phyloP scores from a whole-genome alignment of 1,140 invertebrate genomes.

The Philotrypesis tridentata region DNA sequence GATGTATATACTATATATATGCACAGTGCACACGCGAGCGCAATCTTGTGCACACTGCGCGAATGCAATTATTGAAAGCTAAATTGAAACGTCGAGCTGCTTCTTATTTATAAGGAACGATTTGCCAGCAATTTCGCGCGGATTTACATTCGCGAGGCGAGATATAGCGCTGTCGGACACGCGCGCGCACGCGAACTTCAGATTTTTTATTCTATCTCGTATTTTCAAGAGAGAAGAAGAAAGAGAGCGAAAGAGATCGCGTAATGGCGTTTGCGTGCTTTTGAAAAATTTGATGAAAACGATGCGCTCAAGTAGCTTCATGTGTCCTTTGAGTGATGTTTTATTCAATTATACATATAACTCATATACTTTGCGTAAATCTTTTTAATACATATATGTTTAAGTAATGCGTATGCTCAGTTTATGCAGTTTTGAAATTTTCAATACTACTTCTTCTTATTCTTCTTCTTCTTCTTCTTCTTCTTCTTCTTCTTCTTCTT shows the following conservation, averaged over 20 bases:
- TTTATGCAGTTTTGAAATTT: too few species aligned
- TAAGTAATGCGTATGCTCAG: too few species aligned
- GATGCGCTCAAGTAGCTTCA: too few species aligned
- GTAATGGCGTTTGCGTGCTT: not conserved
- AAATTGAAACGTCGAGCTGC: slow-evolving; percentile 34
- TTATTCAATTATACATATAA: too few species aligned
- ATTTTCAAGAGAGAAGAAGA: too few species aligned
- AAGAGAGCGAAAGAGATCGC: too few species aligned
- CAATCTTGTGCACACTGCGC: not conserved
- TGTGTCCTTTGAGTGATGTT: too few species aligned
- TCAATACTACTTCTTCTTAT: too few species aligned
- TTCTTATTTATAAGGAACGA: slow-evolving; percentile 25
- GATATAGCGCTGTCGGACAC: slow-evolving; percentile 3
- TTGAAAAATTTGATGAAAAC: not conserved
- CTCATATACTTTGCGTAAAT: too few species aligned
- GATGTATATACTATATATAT: not conserved
- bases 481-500: too few species aligned
- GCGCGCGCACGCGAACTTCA: not conserved
- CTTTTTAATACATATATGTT: too few species aligned
- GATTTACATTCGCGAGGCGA: slow-evolving; percentile 22
- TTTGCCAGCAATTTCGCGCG: not conserved
- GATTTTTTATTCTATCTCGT: not conserved
- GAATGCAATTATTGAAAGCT: slow-evolving; percentile 33
- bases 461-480: too few species aligned
- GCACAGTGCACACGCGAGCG: not conserved